Evolutionary conservation across 2,797 vertebrate genomes (phyloP), one percentile per base, ranked within the genome.

Genomic region (Catamblyrhynchus diadema): DNA sequence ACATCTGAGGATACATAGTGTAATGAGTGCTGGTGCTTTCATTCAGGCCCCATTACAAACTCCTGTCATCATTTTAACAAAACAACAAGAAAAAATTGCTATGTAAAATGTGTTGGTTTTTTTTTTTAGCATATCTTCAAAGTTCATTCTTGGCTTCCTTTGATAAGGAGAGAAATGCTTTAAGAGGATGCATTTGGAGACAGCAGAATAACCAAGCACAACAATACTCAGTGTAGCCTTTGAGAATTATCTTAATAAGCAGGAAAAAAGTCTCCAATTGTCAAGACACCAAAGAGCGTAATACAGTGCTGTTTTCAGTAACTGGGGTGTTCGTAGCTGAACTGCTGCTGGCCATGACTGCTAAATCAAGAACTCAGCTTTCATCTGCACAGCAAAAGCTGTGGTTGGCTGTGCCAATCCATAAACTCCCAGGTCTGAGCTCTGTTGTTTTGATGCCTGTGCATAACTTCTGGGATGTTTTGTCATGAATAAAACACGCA

Each of bases 401-500:
- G 15, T 54, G 48, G 30, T 13, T 10, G 69, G 28, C 71, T 54
- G 6, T 72, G 62, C 57, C 73, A 64, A 14, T 81, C 48, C 24
- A 5, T n/a, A 21, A 71, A 80, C 73, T 92, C 45, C 90, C 53
- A 82, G 92, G 60, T 83, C 66, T 91, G 81, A 92, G 80, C 44
- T 77, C 69, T 11, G 3, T 67, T 86, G 66, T 62, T 90, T 88
- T 90, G 87, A 78, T 74, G 83, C 84, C 80, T 82, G 67, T 85
- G 18, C n/a, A 9, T 51, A 81, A 81, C 71, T 95, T 93, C 35
- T 67, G 65, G 79, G 89, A 71, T 77, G 20, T 35, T 25, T 72
- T n/a, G 64, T 67, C 81, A 88, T 87, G 86, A 97, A 96, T 95
- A 90, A 95, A 96, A 90, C 77, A 60, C 77, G 47, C 69, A 10